Conservation (phyloP, 2,113 vertebrate species). For the Columbina picui region DNA sequence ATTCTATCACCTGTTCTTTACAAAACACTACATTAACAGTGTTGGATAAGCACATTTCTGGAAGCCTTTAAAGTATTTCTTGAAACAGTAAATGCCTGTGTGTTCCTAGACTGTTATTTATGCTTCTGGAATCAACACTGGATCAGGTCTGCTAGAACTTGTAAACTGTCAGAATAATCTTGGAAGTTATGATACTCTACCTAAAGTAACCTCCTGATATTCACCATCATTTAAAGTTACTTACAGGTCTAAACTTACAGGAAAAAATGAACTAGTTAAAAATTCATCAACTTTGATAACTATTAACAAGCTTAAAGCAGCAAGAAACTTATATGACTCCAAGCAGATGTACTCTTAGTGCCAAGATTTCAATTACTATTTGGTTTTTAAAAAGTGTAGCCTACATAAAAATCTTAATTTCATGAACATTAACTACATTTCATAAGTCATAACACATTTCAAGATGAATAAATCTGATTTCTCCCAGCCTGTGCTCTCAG, state of each 20-base stretch:
- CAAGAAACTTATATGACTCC: not conserved
- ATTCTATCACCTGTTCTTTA: not conserved
- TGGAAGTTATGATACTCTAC: not conserved
- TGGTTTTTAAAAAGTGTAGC: rapidly evolving
- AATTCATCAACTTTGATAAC: not conserved
- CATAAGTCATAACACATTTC: not conserved
- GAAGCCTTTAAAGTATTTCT: not conserved
- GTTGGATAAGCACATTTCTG: not conserved
- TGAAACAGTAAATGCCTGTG: not conserved
- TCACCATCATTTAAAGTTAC: not conserved
- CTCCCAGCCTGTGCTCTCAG: not conserved
- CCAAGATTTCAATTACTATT: not conserved
- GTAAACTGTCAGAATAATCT: not conserved
- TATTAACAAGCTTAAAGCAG: not conserved
- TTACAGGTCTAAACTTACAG: not conserved
- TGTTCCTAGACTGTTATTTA: not conserved
- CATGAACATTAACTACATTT: not conserved
- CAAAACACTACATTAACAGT: not conserved
- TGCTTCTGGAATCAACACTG: not conserved
- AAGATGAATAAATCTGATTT: not conserved
- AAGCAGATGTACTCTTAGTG: not conserved
- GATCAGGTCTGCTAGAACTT: not conserved
- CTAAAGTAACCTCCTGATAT: not conserved
- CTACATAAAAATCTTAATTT: not conserved
- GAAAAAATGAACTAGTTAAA: not conserved